These are phyloP conservation scores for Calcarius lapponicus DNA, from an alignment of 2,797 vertebrate genomes.

Conservation along the genomic window DNA sequence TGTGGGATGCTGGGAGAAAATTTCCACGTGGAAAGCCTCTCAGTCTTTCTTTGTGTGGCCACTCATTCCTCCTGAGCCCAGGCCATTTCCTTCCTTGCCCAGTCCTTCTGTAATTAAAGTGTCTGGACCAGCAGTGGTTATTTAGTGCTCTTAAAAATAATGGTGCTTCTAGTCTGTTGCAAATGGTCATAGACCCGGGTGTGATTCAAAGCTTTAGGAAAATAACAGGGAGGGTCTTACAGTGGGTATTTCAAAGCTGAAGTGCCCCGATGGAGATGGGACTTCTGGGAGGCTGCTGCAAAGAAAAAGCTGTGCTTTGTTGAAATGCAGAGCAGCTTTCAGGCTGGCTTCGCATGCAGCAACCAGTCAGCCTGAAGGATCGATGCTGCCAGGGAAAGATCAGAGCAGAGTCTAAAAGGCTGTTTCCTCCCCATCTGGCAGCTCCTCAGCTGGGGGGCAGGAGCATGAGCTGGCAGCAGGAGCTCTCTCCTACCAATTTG, in stretches of 20 bases:
- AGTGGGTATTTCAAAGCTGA: not conserved
- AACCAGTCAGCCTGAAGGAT: not conserved
- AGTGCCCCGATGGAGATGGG: not conserved
- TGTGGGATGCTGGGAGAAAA: not conserved
- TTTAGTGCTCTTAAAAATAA: not conserved
- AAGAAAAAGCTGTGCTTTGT: not conserved
- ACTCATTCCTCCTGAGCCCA: not conserved
- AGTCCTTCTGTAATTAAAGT: not conserved
- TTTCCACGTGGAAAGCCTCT: not conserved
- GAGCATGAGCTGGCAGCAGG: not conserved
- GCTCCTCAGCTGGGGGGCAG: not conserved
- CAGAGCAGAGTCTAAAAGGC: slow-evolving; percentile 11
- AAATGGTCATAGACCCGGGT: not conserved
- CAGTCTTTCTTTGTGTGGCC: not conserved
- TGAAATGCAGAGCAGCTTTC: not conserved
- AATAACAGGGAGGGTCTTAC: not conserved
- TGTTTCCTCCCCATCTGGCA: slow-evolving; percentile 11
- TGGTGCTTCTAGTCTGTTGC: not conserved
- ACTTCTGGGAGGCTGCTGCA: not conserved
- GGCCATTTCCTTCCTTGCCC: not conserved
- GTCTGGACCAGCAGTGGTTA: not conserved
- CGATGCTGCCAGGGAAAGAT: not conserved
- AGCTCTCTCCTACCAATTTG: not conserved
- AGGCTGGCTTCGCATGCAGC: not conserved
- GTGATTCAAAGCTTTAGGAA: not conserved